Conservation (phyloP, 2,797 vertebrate species). For the Ataeniobius toweri region DNA sequence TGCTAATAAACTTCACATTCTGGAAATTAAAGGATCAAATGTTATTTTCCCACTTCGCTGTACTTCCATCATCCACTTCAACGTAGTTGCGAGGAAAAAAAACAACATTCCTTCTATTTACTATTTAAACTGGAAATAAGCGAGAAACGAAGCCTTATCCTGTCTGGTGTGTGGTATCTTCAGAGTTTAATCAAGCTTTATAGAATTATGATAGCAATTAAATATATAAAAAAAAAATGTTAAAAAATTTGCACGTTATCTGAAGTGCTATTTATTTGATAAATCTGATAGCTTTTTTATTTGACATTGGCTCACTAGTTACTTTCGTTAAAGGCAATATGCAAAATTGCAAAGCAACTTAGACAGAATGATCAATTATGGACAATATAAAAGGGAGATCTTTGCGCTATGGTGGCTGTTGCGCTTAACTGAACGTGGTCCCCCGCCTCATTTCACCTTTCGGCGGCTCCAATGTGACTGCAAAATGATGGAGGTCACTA, state of each 20-base stretch:
- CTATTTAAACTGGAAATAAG: background rate
- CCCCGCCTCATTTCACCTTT: background rate
- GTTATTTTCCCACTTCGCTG: background rate
- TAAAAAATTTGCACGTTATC: too few species aligned
- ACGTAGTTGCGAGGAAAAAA: background rate
- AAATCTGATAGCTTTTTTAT: too few species aligned
- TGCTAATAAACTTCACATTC: background rate
- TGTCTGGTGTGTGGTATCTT: too few species aligned
- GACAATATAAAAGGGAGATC: background rate
- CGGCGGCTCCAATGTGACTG: background rate
- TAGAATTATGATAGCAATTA: too few species aligned
- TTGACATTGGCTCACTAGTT: background rate
- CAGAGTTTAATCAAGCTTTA: too few species aligned
- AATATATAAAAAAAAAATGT: too few species aligned
- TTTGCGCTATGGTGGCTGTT: too few species aligned
- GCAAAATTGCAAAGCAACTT: background rate
- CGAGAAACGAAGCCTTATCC: too few species aligned
- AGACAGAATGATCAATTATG: background rate
- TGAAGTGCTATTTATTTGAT: too few species aligned
- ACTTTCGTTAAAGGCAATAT: background rate
- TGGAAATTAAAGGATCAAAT: background rate
- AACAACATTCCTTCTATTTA: background rate
- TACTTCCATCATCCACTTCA: background rate
- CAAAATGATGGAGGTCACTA: conserved; percentile 4
- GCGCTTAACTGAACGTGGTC: background rate